Evolutionary conservation across 2,888 invertebrate genomes (phyloP), one percentile per base, ranked within the genome.

Genomic region (Ennomos quercinarius): DNA sequence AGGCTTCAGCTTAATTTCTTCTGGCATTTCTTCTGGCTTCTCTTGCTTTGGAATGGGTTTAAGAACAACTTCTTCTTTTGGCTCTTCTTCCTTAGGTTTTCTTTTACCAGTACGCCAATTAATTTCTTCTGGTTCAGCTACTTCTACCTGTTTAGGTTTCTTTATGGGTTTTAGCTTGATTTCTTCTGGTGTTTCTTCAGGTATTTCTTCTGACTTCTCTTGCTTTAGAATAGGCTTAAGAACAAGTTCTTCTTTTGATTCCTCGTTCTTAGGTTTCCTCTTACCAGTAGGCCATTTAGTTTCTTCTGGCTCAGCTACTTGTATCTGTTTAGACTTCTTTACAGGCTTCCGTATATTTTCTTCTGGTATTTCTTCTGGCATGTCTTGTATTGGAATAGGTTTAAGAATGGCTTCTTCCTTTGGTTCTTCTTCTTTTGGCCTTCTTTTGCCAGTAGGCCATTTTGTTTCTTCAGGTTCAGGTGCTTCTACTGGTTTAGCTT

Each of bases 321-420:
- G 91, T 68, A 90, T 89, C 0, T 82, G 73, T 61, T 89, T 84
- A n/a, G 27, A 66, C 88, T 84, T 55, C 87, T 83, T 42, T 76
- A 81, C 41, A 11, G 89, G 89, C 61, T 93, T 93, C 0, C 89
- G 68, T 6, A 73, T 70, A 1, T 87, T 80, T 66, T 90, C 86
- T 64, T 89, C 83, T 34, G 86, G 77, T 66, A 90, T 90, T 89
- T 89, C 86, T 84, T 93, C 43, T 86, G 93, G 81, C 61, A 82
- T 81, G 8, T 83, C 57, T 5, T 78, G 66, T 63, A 73, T 78
- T 6, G 76, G 75, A 46, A 88, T 71, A 2, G 94, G 93, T 61
- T 94, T 94, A 0, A 94, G 78, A 27, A 81, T 76, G 0, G 93
- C 76, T 53, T 87, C 67, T 57, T 72, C 72, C 8, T 80, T 74